Conservation (phyloP, 2,797 vertebrate genomes). For the Pseudomugil tenellus region DNA sequence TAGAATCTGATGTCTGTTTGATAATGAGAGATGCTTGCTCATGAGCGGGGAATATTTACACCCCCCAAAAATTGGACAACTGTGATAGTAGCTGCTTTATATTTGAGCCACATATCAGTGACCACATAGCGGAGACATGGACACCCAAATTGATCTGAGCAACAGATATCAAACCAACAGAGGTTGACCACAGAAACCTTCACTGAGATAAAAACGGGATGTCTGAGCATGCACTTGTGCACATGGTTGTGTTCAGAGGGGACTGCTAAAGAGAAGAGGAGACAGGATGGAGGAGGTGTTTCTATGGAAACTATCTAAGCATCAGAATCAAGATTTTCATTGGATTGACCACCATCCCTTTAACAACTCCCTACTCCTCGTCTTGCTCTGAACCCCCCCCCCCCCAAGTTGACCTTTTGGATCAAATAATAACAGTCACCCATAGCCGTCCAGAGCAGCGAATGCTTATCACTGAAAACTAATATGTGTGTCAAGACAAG, state of each 20-base stretch:
- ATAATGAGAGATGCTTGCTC: conserved; percentile 24
- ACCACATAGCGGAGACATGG: conserved; percentile 42
- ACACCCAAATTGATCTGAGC: conserved; percentile 47
- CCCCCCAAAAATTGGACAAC: conserved; percentile 1
- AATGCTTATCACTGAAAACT: conserved; percentile 13
- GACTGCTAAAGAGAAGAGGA: conserved; percentile 32
- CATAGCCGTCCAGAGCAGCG: conserved; percentile 27
- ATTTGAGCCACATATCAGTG: conserved; percentile 27
- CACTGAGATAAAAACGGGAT: conserved; percentile 13
- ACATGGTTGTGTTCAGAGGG: conserved; percentile 36
- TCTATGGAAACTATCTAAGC: conserved; percentile 80
- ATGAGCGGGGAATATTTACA: conserved; percentile 25
- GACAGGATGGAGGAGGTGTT: conserved; percentile 58
- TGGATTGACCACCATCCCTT: conserved; percentile 52
- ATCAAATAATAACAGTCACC: conserved; percentile 60
- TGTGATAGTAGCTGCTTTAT: conserved; percentile 17
- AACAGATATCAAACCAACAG: conserved; percentile 39
- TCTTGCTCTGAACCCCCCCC: background rate
- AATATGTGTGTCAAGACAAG: background rate
- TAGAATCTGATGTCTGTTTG: conserved; percentile 11
- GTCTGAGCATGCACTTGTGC: conserved; percentile 28
- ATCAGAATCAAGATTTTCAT: conserved; percentile 73
- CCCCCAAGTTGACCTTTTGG: conserved; percentile 65
- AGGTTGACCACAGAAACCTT: conserved; percentile 33
- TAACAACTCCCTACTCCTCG: conserved; percentile 17